These are phyloP conservation scores for Phalacrocorax aristotelis DNA, from an alignment of 2,113 vertebrate genomes.

Conservation along the genomic window DNA sequence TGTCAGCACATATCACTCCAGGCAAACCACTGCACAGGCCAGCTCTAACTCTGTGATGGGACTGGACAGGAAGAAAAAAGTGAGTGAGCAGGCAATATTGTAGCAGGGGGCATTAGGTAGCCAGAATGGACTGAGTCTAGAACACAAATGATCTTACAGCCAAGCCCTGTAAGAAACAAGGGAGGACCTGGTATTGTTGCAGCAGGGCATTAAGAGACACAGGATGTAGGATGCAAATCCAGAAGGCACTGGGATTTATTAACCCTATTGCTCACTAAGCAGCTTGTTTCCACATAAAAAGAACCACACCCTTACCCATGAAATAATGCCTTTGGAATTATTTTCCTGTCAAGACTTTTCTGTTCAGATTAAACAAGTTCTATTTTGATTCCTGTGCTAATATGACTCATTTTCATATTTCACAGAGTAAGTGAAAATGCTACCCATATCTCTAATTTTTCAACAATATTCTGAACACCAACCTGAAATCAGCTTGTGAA, in stretches of 20 bases:
- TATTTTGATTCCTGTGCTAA: constrained; percentile 43
- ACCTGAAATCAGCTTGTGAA: constrained; percentile 79
- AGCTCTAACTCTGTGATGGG: not conserved
- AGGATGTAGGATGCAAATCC: not conserved
- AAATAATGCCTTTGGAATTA: constrained; percentile 38
- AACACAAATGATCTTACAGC: not conserved
- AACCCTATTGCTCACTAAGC: not conserved
- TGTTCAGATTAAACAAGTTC: constrained; percentile 53
- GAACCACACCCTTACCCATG: not conserved
- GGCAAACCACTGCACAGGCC: not conserved
- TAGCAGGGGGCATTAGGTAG: not conserved
- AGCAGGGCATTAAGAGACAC: not conserved
- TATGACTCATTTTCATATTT: constrained; percentile 56
- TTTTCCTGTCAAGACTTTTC: constrained; percentile 28
- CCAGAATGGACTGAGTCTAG: not conserved
- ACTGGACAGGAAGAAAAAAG: not conserved
- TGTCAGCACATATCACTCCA: not conserved
- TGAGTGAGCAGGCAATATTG: fast-evolving
- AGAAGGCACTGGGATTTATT: not conserved
- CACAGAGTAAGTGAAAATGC: constrained; percentile 24
- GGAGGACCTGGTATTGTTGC: not conserved
- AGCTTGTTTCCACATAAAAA: not conserved
- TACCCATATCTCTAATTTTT: not conserved
- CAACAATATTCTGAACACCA: constrained; percentile 53
- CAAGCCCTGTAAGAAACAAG: not conserved